Conservation (phyloP, 2,797 vertebrate genomes). For the Lacerta bilineata region DNA sequence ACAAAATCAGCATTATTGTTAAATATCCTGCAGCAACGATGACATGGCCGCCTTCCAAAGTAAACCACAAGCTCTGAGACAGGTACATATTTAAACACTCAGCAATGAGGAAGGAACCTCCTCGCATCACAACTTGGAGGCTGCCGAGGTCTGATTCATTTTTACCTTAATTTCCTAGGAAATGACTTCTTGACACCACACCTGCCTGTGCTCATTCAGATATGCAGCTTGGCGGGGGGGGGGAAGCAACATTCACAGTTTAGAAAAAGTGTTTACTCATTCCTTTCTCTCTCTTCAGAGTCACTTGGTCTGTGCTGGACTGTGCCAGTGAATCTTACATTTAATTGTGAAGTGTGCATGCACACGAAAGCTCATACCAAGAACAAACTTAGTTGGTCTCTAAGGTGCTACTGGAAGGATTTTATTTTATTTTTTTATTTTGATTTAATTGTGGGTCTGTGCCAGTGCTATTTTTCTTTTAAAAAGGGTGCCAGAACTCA, state of each 20-base stretch:
- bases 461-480: too few species aligned
- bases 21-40: background rate
- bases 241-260: background rate
- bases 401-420: too few species aligned
- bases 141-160: background rate
- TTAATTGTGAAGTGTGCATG: too few species aligned
- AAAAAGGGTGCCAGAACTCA: too few species aligned
- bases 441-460: too few species aligned
- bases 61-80: background rate
- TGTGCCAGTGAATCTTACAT: background rate
- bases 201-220: background rate
- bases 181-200: background rate
- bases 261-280: background rate
- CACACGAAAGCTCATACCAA: too few species aligned
- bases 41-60: background rate
- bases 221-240: background rate
- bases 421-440: too few species aligned
- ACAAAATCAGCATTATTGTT: background rate
- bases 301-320: background rate
- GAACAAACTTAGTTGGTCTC: too few species aligned
- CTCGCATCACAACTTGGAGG: background rate
- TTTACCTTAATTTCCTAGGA: slow-evolving; percentile 5
- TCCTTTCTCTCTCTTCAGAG: background rate
- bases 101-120: background rate
- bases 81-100: background rate